Conservation (phyloP, 2,888 invertebrate species). For the Patella depressa region DNA sequence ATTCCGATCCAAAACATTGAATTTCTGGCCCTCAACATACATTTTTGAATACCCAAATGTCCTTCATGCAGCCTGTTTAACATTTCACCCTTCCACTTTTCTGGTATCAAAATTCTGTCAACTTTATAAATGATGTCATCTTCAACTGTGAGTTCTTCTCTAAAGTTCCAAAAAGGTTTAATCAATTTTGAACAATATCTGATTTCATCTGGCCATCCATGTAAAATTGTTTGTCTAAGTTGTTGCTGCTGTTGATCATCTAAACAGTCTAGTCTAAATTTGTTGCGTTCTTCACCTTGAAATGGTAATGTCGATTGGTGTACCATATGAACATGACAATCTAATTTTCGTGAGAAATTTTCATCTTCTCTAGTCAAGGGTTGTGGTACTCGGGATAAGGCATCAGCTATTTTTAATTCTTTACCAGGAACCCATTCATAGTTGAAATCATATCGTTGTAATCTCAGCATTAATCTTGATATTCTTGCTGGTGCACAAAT, state of each 20-base stretch:
- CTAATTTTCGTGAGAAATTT: background rate
- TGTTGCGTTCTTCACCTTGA: background rate
- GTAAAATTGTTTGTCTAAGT: background rate
- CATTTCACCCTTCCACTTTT: constrained; percentile 13
- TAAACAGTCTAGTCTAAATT: background rate
- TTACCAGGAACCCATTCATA: constrained; percentile 15
- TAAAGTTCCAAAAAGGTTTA: background rate
- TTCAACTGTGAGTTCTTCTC: background rate
- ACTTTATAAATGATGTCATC: background rate
- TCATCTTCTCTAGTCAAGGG: background rate
- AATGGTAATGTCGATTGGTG: background rate
- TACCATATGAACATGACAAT: constrained; percentile 4
- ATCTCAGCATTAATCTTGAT: constrained; percentile 10
- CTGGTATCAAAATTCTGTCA: background rate
- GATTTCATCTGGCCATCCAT: background rate
- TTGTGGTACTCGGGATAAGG: background rate
- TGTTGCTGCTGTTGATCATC: background rate
- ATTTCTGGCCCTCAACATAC: background rate
- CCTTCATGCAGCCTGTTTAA: background rate
- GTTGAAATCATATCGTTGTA: constrained; percentile 8
- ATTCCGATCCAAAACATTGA: background rate
- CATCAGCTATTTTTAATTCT: background rate
- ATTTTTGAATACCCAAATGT: constrained; percentile 9
- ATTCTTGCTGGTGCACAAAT: background rate
- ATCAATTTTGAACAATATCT: background rate